Evolutionary conservation across 2,113 vertebrate genomes (phyloP).

Genomic region (Tringa solitaria): DNA sequence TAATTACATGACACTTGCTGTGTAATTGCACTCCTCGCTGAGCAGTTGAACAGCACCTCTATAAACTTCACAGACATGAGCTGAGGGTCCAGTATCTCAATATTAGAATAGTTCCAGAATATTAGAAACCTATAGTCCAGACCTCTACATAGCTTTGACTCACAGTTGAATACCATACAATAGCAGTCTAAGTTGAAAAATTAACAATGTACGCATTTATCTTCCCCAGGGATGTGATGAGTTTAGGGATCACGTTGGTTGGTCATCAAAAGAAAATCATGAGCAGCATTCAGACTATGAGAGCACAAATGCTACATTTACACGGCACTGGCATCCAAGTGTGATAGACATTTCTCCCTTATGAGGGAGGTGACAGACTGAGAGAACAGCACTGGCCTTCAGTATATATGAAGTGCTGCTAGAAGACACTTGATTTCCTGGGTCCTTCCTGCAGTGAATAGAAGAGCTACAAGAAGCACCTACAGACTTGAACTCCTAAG

Average conservation of each 20-base stretch:
- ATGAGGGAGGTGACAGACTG: constrained; percentile 70
- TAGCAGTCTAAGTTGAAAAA: constrained; percentile 48
- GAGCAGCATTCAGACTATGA: constrained; percentile 99
- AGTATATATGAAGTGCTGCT: constrained; percentile 81
- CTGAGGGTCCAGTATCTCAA: neutral
- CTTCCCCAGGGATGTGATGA: constrained; percentile 93
- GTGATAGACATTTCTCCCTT: constrained; percentile 80
- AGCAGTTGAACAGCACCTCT: neutral
- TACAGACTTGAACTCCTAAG: constrained; percentile 88
- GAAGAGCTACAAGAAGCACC: constrained; percentile 82
- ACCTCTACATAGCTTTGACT: neutral
- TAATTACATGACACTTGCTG: neutral
- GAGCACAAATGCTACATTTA: constrained; percentile 97
- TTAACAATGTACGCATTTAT: constrained; percentile 69
- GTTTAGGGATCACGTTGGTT: constrained; percentile 96
- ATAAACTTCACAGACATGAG: neutral
- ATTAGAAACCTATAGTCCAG: neutral
- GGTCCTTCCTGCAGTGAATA: constrained; percentile 77
- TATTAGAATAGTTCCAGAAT: neutral
- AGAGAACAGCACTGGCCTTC: constrained; percentile 82
- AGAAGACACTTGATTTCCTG: constrained; percentile 79
- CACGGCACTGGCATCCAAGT: constrained; percentile 98
- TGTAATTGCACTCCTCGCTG: neutral
- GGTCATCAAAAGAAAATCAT: constrained; percentile 99
- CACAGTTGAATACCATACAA: neutral